Percentiles rank a stretch among this genome's conserved stretches.
Conservation (phyloP, 2,113 vertebrate genomes). For the Actinemys pallida region DNA sequence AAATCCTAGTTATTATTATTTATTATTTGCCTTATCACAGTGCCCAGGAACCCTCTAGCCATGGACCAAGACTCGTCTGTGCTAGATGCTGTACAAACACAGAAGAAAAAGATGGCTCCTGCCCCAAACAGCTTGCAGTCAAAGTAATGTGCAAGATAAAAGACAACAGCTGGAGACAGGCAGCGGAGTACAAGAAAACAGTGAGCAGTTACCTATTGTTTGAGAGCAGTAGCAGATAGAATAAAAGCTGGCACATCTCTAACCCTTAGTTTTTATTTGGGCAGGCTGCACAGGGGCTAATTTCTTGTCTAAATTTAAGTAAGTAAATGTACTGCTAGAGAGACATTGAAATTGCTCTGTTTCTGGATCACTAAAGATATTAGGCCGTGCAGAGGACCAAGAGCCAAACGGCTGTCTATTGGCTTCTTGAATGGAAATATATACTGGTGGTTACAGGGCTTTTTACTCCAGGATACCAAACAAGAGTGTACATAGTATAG, state of each 20-base stretch:
- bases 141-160: background rate
- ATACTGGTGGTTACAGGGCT: constrained; percentile 48
- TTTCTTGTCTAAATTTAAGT: background rate
- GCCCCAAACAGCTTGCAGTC: background rate
- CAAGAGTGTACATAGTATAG: constrained; percentile 15
- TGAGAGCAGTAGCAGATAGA: constrained; percentile 20
- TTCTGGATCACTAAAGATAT: constrained; percentile 58
- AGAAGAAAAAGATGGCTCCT: background rate
- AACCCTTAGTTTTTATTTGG: background rate
- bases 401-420: constrained; percentile 61
- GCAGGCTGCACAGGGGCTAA: constrained; percentile 35
- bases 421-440: constrained; percentile 61
- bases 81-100: no score
- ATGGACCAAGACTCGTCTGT: background rate
- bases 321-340: constrained; percentile 41
- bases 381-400: constrained; percentile 28
- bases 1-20: background rate
- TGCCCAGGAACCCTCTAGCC: background rate
- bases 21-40: background rate
- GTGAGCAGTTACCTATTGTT: background rate
- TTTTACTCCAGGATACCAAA: constrained; percentile 35
- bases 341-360: constrained; percentile 50
- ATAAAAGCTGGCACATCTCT: background rate
- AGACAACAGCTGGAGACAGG: background rate
- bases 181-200: background rate